Evolutionary conservation across 2,888 invertebrate genomes (phyloP).

Genomic region (Listrodromus nycthemerus): DNA sequence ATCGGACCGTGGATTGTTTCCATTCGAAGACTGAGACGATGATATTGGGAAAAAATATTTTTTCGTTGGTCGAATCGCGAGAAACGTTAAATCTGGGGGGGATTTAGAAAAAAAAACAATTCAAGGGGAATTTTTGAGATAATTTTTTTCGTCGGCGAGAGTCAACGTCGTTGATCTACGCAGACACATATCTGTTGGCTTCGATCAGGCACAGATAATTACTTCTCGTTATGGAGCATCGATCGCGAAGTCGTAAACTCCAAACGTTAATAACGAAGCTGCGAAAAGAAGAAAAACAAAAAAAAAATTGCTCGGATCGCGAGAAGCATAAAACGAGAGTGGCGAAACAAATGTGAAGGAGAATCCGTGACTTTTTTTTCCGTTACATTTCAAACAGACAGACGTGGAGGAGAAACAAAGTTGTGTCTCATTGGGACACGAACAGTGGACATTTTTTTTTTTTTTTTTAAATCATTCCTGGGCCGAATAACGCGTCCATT

Average conservation of each 20-base stretch:
- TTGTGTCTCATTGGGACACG: constrained; percentile 6
- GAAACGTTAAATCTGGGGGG: too few species aligned
- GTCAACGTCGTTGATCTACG: constrained; percentile 55
- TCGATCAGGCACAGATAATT: background rate
- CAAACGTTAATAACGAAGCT: background rate
- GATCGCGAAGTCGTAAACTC: constrained; percentile 19
- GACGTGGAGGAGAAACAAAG: background rate
- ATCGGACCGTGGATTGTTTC: too few species aligned
- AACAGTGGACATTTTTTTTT: background rate
- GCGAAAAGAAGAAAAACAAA: too few species aligned
- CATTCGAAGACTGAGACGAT: too few species aligned
- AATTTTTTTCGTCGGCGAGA: background rate
- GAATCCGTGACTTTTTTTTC: background rate
- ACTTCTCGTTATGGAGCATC: background rate
- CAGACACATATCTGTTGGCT: constrained; percentile 55
- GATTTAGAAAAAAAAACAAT: too few species aligned
- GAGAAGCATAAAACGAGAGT: too few species aligned
- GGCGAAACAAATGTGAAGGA: background rate
- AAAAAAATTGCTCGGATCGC: too few species aligned
- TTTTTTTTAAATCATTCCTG: too few species aligned
- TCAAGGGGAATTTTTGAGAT: too few species aligned
- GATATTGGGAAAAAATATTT: too few species aligned
- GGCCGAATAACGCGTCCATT: constrained; percentile 7
- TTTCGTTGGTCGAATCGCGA: too few species aligned
- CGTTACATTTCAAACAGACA: background rate